Base-by-base conservation (phyloP, 2,888 invertebrate species). In the Amblyjoppa fuscipennis region DNA sequence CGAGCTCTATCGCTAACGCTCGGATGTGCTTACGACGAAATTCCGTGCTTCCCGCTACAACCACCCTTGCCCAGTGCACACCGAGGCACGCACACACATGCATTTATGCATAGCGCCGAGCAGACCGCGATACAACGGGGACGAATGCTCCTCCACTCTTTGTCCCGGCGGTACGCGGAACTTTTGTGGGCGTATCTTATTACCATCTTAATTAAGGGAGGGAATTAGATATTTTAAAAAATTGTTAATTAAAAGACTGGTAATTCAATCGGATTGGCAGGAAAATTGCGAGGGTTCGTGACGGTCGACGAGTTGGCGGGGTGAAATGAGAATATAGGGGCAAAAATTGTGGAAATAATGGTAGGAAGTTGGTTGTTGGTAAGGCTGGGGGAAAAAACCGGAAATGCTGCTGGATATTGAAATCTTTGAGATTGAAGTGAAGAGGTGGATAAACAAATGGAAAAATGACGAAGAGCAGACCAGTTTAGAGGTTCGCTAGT, bases 1-100 rank as follows among this genome's bases (percentile, higher is more conserved):
- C 81, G 66, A 70, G 75, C 86, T 84, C 73, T 84, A 84, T 81
- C 86, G 80, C 84, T 68, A 71, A 75, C 75, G 79, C 88, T 86
- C 73, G 84, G 77, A 73, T 84, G 84, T 77, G 81, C 81, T 84
- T 84, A 77, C 81, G 81, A 78, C 81, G 81, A 84, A 81, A 84
- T 84, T 81, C 81, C 81, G 77, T 84, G 84, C 81, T 84, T 81
- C 61, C 77, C 73, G 69, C 78, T 79, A 84, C 70, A 61, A 73
- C 75, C 70, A 68, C 31, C 68, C 73, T 76, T 56, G 20, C 53
- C 25, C 78, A 64, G 25, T 34, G 38, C 59, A 11, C 74, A 53
- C 41, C 4, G 28, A 49, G 45, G 53, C 68, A 45, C 25, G 66
- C 51, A 59, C 64, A 31, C 53, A 49, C 71, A 61, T 78, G 56